Conservation (phyloP, 2,113 vertebrate genomes). For the Hippocampus zosterae region DNA sequence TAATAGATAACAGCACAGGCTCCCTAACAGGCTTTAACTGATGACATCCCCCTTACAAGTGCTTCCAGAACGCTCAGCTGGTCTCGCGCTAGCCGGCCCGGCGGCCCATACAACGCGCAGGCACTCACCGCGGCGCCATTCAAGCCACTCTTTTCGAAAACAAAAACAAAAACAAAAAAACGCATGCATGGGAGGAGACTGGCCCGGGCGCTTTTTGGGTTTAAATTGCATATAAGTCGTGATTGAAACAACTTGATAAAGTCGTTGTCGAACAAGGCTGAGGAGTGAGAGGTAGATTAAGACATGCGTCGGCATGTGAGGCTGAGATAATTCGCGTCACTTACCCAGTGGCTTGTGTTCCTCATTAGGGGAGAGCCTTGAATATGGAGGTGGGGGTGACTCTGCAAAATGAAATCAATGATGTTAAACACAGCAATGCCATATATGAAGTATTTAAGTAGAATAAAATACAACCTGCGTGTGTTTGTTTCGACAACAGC, state of each 20-base stretch:
- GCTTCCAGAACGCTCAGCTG: constrained; percentile 32
- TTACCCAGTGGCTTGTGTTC: constrained; percentile 98
- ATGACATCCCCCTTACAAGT: constrained; percentile 25
- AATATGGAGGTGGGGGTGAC: constrained; percentile 97
- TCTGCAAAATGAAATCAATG: constrained; percentile 76
- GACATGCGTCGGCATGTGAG: background rate
- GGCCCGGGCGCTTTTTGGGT: constrained; percentile 12
- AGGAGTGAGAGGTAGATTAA: background rate
- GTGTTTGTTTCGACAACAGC: background rate
- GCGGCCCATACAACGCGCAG: constrained; percentile 54
- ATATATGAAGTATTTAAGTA: background rate
- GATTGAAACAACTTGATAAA: constrained; percentile 6
- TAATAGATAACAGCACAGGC: constrained; percentile 15
- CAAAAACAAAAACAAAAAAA: no score
- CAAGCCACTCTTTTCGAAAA: constrained; percentile 72
- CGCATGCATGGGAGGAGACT: constrained; percentile 74
- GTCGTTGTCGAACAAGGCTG: background rate
- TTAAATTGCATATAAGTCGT: constrained; percentile 4
- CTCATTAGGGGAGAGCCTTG: constrained; percentile 90
- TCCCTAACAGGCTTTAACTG: constrained; percentile 25
- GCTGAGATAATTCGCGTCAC: constrained; percentile 50
- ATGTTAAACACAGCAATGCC: background rate
- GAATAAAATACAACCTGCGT: background rate
- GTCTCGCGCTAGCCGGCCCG: constrained; percentile 32
- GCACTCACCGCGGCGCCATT: constrained; percentile 76